phyloP scores from a whole-genome alignment of 2,888 invertebrate species.

The Heterodera filipjevi region DNA sequence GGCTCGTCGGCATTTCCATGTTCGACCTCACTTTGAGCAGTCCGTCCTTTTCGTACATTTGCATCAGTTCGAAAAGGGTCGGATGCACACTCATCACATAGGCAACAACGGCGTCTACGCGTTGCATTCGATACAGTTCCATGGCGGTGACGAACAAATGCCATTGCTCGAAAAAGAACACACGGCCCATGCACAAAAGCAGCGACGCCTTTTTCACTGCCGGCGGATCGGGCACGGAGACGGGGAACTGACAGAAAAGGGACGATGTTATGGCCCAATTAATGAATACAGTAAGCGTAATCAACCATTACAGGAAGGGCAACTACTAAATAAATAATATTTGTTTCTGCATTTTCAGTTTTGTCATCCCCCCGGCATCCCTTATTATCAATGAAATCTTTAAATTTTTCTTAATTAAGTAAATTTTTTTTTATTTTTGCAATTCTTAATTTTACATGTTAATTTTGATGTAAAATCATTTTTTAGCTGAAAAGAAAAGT shows the following conservation, averaged over 20 bases:
- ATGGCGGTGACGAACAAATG: slow-evolving; percentile 22
- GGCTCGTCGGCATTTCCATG: background rate
- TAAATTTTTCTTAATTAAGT: no score
- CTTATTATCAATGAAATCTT: no score
- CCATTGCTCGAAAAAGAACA: slow-evolving; percentile 28
- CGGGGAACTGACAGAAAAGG: background rate
- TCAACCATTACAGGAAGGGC: no score
- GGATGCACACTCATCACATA: slow-evolving; percentile 14
- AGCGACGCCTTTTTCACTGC: background rate
- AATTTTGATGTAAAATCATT: no score
- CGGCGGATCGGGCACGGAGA: background rate
- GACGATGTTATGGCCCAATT: background rate
- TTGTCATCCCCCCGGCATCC: no score
- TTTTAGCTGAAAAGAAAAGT: no score
- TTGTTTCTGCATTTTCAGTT: no score
- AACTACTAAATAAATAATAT: no score
- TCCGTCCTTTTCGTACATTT: slow-evolving; percentile 24
- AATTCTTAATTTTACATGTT: no score
- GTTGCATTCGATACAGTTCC: slow-evolving; percentile 18
- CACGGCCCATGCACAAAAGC: slow-evolving; percentile 23
- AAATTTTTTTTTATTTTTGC: no score
- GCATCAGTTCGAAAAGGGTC: slow-evolving; percentile 18
- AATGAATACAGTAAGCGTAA: background rate
- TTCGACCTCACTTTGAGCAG: slow-evolving; percentile 14
- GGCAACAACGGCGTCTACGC: slow-evolving; percentile 15